These are phyloP conservation scores for Scaptodrosophila latifasciaeformis DNA, from an alignment of 2,888 invertebrate species.

Conservation along the genomic window DNA sequence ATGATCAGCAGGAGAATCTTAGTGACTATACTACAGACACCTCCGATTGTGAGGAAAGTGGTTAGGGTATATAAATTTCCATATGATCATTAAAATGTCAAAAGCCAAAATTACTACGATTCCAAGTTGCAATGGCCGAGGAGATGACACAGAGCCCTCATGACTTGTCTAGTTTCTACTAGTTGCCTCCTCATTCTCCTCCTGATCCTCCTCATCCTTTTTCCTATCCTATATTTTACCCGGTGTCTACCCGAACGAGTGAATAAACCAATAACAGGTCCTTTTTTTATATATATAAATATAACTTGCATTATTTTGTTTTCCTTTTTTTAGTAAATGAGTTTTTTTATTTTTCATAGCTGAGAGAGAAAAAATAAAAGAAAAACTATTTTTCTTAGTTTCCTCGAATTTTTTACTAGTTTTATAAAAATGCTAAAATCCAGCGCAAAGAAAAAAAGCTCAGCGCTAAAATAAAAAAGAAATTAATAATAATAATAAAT, in stretches of 20 bases:
- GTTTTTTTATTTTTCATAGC: conserved; percentile 46
- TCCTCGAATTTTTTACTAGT: conserved; percentile 70
- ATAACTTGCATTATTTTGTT: too few species aligned
- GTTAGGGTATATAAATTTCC: conserved; percentile 36
- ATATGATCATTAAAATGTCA: not conserved
- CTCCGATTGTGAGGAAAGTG: conserved; percentile 78
- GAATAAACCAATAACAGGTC: conserved; percentile 7
- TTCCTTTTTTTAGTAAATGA: conserved; percentile 55
- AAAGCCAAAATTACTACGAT: not conserved
- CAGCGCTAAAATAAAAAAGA: conserved; percentile 15
- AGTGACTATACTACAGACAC: conserved; percentile 82
- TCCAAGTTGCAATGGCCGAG: not conserved
- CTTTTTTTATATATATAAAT: conserved; percentile 8
- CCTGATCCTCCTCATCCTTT: conserved; percentile 3
- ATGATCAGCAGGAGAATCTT: conserved; percentile 79
- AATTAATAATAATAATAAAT: conserved; percentile 12
- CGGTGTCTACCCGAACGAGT: conserved; percentile 6
- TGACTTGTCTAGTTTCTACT: too few species aligned
- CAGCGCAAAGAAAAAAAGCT: too few species aligned
- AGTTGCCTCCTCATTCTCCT: not conserved
- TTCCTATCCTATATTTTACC: too few species aligned
- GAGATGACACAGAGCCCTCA: too few species aligned
- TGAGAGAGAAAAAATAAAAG: conserved; percentile 36
- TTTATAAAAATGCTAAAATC: conserved; percentile 71
- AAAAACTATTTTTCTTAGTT: conserved; percentile 15